Conservation (phyloP, 2,113 vertebrate species). For the Daphoenositta chrysoptera region DNA sequence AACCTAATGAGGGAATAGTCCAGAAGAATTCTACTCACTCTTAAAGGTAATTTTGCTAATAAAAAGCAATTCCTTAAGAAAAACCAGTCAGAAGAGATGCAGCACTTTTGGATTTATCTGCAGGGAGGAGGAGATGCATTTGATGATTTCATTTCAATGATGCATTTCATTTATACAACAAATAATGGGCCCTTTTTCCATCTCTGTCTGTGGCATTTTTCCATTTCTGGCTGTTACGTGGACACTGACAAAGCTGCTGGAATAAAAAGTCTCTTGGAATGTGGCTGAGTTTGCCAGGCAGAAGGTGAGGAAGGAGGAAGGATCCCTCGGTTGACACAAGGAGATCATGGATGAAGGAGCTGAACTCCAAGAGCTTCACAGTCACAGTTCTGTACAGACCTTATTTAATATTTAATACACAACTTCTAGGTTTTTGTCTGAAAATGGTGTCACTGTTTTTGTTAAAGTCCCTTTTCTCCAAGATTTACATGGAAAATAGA, state of each 20-base stretch:
- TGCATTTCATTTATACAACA: not conserved
- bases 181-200: not conserved
- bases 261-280: not conserved
- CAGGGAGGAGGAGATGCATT: not conserved
- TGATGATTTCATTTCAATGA: not conserved
- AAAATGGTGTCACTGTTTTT: not conserved
- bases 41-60: not conserved
- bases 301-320: not conserved
- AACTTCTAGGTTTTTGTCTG: not conserved
- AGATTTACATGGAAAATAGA: fast-evolving
- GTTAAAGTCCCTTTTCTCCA: not conserved
- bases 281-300: not conserved
- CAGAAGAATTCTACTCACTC: not conserved
- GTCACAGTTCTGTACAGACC: not conserved
- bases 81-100: not conserved
- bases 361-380: not conserved
- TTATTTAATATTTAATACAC: not conserved
- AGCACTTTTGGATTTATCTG: not conserved
- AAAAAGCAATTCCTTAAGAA: not conserved
- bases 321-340: not conserved
- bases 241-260: not conserved
- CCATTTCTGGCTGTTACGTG: not conserved
- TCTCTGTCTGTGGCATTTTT: not conserved
- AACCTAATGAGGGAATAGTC: not conserved
- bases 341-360: not conserved